Conservation (phyloP, 1,140 invertebrate genomes). For the Zaprionus nigranus region DNA sequence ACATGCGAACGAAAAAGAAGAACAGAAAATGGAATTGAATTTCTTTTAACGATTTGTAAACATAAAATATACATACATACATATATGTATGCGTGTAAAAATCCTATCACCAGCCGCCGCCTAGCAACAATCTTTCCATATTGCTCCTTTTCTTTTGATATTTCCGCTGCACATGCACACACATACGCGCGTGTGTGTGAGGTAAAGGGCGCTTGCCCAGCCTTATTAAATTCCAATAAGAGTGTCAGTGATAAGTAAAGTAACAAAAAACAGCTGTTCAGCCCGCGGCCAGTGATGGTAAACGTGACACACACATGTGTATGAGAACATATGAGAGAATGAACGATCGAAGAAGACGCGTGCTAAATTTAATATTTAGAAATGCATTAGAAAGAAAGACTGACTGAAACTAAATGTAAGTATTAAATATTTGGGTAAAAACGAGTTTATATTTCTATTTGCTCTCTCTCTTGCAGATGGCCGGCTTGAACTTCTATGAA, state of each 20-base stretch:
- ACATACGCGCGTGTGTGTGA: not conserved
- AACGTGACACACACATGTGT: slow-evolving; percentile 15
- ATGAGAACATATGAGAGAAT: not conserved
- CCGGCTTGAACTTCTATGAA: slow-evolving; percentile 67
- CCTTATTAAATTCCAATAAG: slow-evolving; percentile 43
- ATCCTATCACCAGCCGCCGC: slow-evolving; percentile 33
- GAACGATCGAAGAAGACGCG: not conserved
- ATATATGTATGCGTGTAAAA: slow-evolving; percentile 6
- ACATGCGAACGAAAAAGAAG: slow-evolving; percentile 39
- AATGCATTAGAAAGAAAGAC: slow-evolving; percentile 13
- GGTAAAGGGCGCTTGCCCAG: slow-evolving; percentile 14
- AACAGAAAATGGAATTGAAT: slow-evolving; percentile 25
- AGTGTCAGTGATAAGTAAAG: slow-evolving; percentile 25
- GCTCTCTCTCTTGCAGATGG: slow-evolving; percentile 53
- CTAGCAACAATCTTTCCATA: slow-evolving; percentile 42
- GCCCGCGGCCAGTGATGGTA: slow-evolving; percentile 47
- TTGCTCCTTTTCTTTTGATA: slow-evolving; percentile 17
- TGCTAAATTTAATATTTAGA: slow-evolving; percentile 5
- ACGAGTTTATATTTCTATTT: slow-evolving; percentile 29
- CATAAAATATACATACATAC: not conserved
- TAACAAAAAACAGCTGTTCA: slow-evolving; percentile 64
- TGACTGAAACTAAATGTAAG: slow-evolving; percentile 56
- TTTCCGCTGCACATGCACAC: slow-evolving; percentile 4
- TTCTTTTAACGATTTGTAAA: slow-evolving; percentile 15
- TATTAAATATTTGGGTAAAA: slow-evolving; percentile 32